phyloP scores from a whole-genome alignment of 1,140 invertebrate species.

The Tetraneura akinire region DNA sequence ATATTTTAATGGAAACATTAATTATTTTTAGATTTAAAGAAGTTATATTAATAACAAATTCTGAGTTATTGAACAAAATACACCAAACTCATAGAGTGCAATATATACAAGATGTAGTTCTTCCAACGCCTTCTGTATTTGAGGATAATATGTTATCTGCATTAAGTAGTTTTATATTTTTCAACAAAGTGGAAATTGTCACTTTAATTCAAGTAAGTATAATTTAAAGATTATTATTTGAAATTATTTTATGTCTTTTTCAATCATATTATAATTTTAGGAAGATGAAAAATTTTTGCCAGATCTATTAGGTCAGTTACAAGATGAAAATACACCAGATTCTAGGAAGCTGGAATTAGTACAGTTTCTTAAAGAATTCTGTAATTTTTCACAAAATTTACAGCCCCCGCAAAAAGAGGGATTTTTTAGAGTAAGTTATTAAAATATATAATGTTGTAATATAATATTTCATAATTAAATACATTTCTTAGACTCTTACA shows the following conservation, averaged over 20 bases:
- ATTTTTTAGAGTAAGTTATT: constrained; percentile 79
- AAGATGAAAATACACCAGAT: constrained; percentile 81
- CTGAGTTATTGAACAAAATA: constrained; percentile 94
- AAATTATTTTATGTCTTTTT: not conserved
- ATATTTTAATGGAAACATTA: not conserved
- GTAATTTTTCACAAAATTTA: constrained; percentile 97
- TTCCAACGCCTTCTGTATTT: constrained; percentile 98
- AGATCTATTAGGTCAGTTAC: constrained; percentile 91
- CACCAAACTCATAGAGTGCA: constrained; percentile 99
- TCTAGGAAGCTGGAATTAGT: constrained; percentile 90
- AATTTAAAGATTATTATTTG: not conserved
- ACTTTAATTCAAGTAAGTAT: constrained; percentile 86
- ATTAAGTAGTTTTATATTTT: constrained; percentile 98
- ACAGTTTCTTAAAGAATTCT: constrained; percentile 98
- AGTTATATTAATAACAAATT: constrained; percentile 95
- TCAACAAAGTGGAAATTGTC: constrained; percentile 99
- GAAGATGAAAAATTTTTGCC: constrained; percentile 96
- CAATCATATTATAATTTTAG: constrained; percentile 62
- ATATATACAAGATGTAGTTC: constrained; percentile 98
- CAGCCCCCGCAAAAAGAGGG: constrained; percentile 95
- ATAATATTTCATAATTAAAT: not conserved
- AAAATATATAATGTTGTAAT: not conserved
- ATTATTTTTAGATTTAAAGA: constrained; percentile 73
- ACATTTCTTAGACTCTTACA: constrained; percentile 67
- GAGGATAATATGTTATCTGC: constrained; percentile 99